Conservation (phyloP, 2,113 vertebrate species). For the Chitala chitala region DNA sequence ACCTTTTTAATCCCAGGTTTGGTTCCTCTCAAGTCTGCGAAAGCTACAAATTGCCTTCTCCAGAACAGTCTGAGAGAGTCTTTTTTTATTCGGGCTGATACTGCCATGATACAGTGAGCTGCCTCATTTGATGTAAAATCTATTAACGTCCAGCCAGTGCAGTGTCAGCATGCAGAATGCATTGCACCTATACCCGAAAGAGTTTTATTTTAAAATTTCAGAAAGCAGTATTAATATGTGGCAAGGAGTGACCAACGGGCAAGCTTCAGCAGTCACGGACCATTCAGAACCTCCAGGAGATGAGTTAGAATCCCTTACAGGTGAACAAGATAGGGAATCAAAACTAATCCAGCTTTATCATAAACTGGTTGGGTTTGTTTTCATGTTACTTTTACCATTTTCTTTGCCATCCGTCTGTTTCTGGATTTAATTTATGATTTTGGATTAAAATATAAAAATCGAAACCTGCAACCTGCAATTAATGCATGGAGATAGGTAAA, state of each 20-base stretch:
- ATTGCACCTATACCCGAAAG: not conserved
- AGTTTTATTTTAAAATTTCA: constrained; percentile 10
- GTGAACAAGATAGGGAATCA: not conserved
- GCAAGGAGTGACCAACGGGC: too few species aligned
- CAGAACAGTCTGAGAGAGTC: constrained; percentile 28
- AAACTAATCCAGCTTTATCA: too few species aligned
- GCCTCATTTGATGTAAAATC: constrained; percentile 28
- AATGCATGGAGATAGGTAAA: too few species aligned
- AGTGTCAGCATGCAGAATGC: not conserved
- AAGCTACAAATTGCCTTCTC: constrained; percentile 35
- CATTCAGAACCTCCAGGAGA: too few species aligned
- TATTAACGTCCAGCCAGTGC: constrained; percentile 24
- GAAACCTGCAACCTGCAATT: too few species aligned
- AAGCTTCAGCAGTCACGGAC: too few species aligned
- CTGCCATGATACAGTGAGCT: constrained; percentile 23
- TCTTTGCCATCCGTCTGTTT: not conserved
- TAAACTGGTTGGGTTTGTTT: not conserved
- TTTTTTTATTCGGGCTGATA: constrained; percentile 32
- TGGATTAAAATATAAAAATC: too few species aligned
- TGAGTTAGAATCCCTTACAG: not conserved
- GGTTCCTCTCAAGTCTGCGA: constrained; percentile 33
- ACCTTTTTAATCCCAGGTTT: constrained; percentile 36
- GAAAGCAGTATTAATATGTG: not conserved
- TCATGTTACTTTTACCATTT: not conserved
- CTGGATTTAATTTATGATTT: too few species aligned